Base-by-base conservation (phyloP, 2,797 vertebrate genomes). In the Morus bassanus region DNA sequence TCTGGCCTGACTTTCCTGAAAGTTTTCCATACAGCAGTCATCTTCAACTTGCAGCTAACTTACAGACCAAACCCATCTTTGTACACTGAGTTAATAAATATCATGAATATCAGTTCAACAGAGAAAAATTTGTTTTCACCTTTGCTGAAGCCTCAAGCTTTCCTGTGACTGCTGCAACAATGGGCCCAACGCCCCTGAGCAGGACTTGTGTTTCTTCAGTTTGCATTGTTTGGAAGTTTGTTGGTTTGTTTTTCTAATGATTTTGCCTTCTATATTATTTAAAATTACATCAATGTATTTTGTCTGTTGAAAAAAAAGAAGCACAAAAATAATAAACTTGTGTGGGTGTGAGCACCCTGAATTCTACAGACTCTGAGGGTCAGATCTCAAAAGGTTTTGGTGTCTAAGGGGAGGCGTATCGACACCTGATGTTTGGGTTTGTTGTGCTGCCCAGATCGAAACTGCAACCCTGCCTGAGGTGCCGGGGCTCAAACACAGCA, bases 131-230 rank as follows among this genome's bases (percentile, higher is more conserved):
- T 19, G 13, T 37, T 83, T 93, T 72, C 24, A 54, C 53, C 46
- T 88, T 51, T 69, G 53, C 75, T 91, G 57, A 91, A 74, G 51
- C 68, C 53, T 79, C n/a, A 8, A 12, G 18, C 65, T 92, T 85
- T 78, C 53, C 83, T 30, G n/a, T 54, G 64, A 60, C 43, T 65
- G 57, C 68, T 65, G 31, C 67, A 85, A 56, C n/a, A 76, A 87
- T 0, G 0, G 35, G 28, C 63, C 48, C 1, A 0, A 0, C 59
- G 72, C 46, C 45, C 30, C 57, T 37, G 61, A 73, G 69, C 46
- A 48, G 25, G 24, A 31, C 35, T 61, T 51, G 9, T 59, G 51
- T 63, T 50, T 43, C 54, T 78, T 61, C 46, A 43, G 43, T 85
- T 92, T 56, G 21, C 28, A 30, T 39, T 86, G 37, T 63, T 85